Evolutionary conservation across 2,797 vertebrate genomes (phyloP), one percentile per base, ranked within the genome.

Genomic region (Lepus oiostolus): DNA sequence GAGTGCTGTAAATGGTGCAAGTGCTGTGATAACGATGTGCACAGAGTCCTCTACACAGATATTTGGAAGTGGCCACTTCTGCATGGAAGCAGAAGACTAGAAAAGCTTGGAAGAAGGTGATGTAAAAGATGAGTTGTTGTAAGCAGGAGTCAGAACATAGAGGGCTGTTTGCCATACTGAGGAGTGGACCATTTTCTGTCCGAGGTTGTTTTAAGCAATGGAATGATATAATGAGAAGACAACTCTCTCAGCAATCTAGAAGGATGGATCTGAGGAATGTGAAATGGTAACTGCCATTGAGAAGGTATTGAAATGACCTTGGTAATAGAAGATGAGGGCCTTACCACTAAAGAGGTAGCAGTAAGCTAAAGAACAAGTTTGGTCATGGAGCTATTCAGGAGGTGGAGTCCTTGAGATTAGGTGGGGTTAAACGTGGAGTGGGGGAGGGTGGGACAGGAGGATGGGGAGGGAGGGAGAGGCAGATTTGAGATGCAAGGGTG

Each of bases 31-130:
- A 32, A 54, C 4, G 52, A 60, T 24, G 50, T 11, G 28, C 35
- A n/a, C 32, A 47, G n/a, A 32, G 32, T 26, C 7, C 28, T 28
- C 60, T 30, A 62, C 83, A 74, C 2, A 35, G 24, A 32, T 17
- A 38, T 85, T 92, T 95, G 32, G 35, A 70, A 87, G 11, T 83
- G 60, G n/a, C 52, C 79, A 72, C 0, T 94, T 90, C 17, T 77
- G 2, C n/a, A 1, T 13, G 42, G 71, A 52, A 16, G 5, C 21
- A 21, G 60, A 75, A 85, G 21, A 95, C 9, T 32, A 16, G 10
- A 71, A 63, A 82, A 4, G 30, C 63, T 80, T 92, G 30, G 13
- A 35, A 75, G 75, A 92, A 70, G 7, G 75, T 58, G 7, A 30
- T 52, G 35, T n/a, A 28, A 85, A 68, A 85, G 67, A 68, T 14